Percentiles rank a stretch among this genome's conserved stretches.
These are phyloP conservation scores for Poliocrania exsul DNA, from an alignment of 2,797 vertebrate genomes.

Conservation along the genomic window DNA sequence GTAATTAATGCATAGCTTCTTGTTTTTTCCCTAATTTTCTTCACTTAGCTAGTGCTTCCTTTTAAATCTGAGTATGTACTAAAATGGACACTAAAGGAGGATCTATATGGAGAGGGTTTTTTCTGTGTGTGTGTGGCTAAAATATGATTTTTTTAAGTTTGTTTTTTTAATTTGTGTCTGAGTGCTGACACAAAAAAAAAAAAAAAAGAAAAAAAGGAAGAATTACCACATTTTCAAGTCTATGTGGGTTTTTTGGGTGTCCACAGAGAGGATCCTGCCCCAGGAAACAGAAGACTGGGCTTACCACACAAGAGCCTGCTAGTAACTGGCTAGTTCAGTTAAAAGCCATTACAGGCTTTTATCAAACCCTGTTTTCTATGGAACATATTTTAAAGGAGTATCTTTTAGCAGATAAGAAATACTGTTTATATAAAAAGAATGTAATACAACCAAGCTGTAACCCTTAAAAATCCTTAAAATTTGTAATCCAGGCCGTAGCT, in stretches of 20 bases:
- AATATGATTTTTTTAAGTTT: neutral
- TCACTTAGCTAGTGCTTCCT: neutral
- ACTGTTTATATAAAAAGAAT: neutral
- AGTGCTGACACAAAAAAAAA: neutral
- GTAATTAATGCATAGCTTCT: neutral
- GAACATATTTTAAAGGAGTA: neutral
- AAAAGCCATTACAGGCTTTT: neutral
- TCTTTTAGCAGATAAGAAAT: neutral
- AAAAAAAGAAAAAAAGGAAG: too few species aligned
- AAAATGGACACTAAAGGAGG: neutral
- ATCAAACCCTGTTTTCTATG: neutral
- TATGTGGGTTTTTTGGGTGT: neutral
- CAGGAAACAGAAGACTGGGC: neutral
- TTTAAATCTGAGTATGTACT: neutral
- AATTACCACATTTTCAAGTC: neutral
- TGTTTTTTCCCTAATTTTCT: neutral
- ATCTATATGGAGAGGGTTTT: neutral
- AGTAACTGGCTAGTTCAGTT: neutral
- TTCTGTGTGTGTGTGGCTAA: neutral
- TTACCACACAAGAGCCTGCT: neutral
- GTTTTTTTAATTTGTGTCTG: neutral
- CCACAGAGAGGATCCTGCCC: neutral
- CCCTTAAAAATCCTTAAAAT: neutral
- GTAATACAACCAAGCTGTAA: neutral
- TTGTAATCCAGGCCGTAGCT: neutral